Conservation (phyloP, 2,113 vertebrate genomes). For the Sclerurus mexicanus region DNA sequence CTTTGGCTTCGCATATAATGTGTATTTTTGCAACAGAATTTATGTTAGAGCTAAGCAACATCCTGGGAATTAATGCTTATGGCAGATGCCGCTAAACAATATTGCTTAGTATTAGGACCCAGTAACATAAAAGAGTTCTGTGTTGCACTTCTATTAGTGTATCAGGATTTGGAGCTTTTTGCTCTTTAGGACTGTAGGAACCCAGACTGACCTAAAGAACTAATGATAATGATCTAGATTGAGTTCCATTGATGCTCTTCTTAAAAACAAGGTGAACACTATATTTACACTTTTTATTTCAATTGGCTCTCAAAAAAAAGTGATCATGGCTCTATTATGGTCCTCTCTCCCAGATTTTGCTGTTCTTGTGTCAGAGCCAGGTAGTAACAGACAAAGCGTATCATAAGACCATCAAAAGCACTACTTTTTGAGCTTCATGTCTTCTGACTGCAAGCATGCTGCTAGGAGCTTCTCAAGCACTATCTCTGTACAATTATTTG, state of each 20-base stretch:
- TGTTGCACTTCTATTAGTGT: neutral
- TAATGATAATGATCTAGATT: neutral
- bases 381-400: neutral
- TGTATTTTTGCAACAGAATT: neutral
- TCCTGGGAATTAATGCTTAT: neutral
- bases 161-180: neutral
- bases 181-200: neutral
- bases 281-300: neutral
- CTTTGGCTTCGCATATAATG: neutral
- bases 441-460: neutral
- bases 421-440: neutral
- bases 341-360: neutral
- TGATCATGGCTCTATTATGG: fast-evolving
- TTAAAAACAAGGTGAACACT: neutral
- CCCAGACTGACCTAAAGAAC: fast-evolving
- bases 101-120: neutral
- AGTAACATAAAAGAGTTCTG: neutral
- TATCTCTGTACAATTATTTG: neutral
- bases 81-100: neutral
- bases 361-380: neutral
- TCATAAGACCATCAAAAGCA: neutral
- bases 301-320: neutral
- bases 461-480: neutral
- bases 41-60: neutral
- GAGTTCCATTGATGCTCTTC: neutral